Percentiles rank a stretch among this genome's conserved stretches.
Conservation (phyloP, 2,888 invertebrate genomes). For the Tetrapedia diversipes region DNA sequence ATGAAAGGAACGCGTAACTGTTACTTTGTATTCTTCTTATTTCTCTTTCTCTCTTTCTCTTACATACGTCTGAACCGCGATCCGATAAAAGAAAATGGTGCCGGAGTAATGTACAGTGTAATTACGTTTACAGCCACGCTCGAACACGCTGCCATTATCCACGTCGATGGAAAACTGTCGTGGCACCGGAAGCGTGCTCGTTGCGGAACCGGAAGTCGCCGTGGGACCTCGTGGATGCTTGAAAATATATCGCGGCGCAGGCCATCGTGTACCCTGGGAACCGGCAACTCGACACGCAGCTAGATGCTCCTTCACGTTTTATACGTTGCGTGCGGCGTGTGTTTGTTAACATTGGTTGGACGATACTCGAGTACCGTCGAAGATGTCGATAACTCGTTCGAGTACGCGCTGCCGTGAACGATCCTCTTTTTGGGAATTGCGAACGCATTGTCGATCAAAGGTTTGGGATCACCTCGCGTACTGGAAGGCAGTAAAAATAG, state of each 20-base stretch:
- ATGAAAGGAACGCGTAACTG: constrained; percentile 19
- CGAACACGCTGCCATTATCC: constrained; percentile 11
- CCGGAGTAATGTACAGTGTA: constrained; percentile 10
- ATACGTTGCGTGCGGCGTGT: constrained; percentile 1
- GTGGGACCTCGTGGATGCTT: constrained; percentile 67
- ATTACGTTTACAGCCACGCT: constrained; percentile 26
- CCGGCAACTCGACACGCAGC: constrained; percentile 51
- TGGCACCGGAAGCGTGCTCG: constrained; percentile 50
- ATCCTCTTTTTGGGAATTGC: not conserved
- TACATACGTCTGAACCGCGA: not conserved
- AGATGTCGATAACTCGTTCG: not conserved
- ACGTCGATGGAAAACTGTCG: constrained; percentile 59
- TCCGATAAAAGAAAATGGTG: not conserved
- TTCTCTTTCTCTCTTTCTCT: not conserved
- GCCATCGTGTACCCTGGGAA: constrained; percentile 60
- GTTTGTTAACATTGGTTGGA: not conserved
- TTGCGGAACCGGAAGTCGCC: constrained; percentile 70
- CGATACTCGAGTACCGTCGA: not conserved
- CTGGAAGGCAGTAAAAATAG: too few relatives aligned
- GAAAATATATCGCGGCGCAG: constrained; percentile 61
- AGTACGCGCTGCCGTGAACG: not conserved
- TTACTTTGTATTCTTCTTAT: not conserved
- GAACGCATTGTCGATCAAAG: too few relatives aligned
- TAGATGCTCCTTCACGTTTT: not conserved
- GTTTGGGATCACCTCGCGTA: too few relatives aligned